Evolutionary conservation across 2,888 invertebrate genomes (phyloP), one percentile per base, ranked within the genome.

Genomic region (Therioaphis trifolii): DNA sequence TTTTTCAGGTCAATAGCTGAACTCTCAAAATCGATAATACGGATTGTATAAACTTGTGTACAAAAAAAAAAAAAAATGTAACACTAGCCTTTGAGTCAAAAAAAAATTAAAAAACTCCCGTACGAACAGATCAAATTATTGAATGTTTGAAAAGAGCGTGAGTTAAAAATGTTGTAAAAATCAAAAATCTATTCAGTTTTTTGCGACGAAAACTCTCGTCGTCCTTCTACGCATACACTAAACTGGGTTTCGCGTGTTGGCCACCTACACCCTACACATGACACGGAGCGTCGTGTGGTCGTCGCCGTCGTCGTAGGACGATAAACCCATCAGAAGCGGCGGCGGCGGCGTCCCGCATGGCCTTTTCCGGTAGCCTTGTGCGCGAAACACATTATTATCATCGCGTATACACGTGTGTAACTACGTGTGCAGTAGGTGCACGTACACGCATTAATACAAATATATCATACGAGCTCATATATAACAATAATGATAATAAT

Each of bases 291-390:
- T n/a, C n/a, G n/a, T n/a, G n/a, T n/a, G n/a, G 43, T 15, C 21
- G 24, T 7, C 43, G 24, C 18, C 43, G 75, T 15, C 43, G 61
- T 5, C 29, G 80, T 61, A 49, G 72, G 72, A 80, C 80, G 80
- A 80, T 72, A 80, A 80, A 71, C 71, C 71, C 71, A 72, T 72
- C 80, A 63, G 80, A 49, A 80, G 71, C 61, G 80, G 27, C 78
- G 78, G 24, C 66, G 35, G 21, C 71, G 71, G 52, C 82, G 49
- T 74, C 82, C 82, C 82, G 82, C 82, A 9, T 52, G 82, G 82
- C 72, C 82, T 63, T 82, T 82, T 72, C 82, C 82, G 82, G 82
- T 82, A 82, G 82, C 82, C 82, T 82, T 63, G 82, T 27, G 61
- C 82, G 78, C 40, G 40, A 27, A 69, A 79, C 52, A 74, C 15